phyloP scores from a whole-genome alignment of 2,888 invertebrate species.

The Ligdia adustata region DNA sequence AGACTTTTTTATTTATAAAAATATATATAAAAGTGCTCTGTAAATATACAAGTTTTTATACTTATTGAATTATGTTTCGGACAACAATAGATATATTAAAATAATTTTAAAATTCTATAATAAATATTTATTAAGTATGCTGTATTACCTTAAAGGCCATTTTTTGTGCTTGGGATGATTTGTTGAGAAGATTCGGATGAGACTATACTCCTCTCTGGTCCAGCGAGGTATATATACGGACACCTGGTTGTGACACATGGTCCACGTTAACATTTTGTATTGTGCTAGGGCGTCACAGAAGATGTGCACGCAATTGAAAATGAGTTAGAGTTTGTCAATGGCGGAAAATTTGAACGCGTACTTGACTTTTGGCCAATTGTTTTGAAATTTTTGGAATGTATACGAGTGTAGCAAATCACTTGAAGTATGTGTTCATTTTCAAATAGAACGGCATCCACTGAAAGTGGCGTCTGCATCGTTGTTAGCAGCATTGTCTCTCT shows the following conservation, averaged over 20 bases:
- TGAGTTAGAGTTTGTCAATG: conserved; percentile 77
- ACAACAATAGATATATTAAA: too few relatives aligned
- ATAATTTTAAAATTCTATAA: too few relatives aligned
- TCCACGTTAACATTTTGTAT: conserved; percentile 76
- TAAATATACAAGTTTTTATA: too few relatives aligned
- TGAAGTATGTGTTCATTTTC: conserved; percentile 8
- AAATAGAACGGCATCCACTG: conserved; percentile 11
- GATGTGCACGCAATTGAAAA: conserved; percentile 79
- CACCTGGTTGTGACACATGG: conserved; percentile 64
- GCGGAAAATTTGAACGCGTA: conserved; percentile 71
- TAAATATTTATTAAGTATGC: too few relatives aligned
- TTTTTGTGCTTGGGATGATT: conserved; percentile 57
- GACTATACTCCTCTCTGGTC: conserved; percentile 68
- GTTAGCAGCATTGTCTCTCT: conserved; percentile 8
- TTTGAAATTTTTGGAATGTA: conserved; percentile 51
- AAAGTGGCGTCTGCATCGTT: conserved; percentile 12
- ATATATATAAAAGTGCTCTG: too few relatives aligned
- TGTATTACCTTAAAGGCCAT: conserved; percentile 77
- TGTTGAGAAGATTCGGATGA: conserved; percentile 62
- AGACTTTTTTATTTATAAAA: too few relatives aligned
- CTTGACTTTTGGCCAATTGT: conserved; percentile 75
- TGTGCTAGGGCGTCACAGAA: conserved; percentile 67
- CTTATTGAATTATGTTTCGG: too few relatives aligned
- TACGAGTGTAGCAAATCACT: conserved; percentile 23
- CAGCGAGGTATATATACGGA: conserved; percentile 68